A percentile compares a stretch with the other conserved stretches of the same genome.
These are phyloP conservation scores for Poecilia latipinna DNA, from an alignment of 2,113 vertebrate genomes.

Conservation along the genomic window DNA sequence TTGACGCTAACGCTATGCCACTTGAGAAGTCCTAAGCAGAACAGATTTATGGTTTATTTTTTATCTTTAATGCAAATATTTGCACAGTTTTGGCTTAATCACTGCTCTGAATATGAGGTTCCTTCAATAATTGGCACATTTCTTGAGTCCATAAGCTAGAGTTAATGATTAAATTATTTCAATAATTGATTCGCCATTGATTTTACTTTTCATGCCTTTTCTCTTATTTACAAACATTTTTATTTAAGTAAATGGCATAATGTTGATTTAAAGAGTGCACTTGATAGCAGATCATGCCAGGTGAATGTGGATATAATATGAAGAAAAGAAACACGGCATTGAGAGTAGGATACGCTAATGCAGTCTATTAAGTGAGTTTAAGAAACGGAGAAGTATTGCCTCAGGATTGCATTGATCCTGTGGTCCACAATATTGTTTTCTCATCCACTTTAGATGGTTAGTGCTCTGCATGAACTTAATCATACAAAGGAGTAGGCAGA, in stretches of 20 bases:
- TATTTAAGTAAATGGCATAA: not conserved
- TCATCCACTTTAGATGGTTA: not conserved
- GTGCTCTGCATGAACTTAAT: constrained; percentile 7
- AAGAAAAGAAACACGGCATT: not conserved
- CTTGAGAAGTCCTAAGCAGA: too few relatives aligned
- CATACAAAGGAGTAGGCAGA: not conserved
- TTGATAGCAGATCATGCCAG: not conserved
- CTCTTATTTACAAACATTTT: not conserved
- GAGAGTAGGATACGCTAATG: constrained; percentile 6
- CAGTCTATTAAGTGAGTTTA: constrained; percentile 2
- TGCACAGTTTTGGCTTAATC: too few relatives aligned
- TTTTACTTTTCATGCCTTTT: not conserved
- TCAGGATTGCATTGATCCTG: constrained; percentile 19
- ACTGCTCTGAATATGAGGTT: too few relatives aligned
- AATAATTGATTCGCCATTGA: too few relatives aligned
- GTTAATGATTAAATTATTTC: too few relatives aligned
- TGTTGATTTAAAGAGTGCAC: not conserved
- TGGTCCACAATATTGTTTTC: constrained; percentile 7
- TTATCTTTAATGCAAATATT: too few relatives aligned
- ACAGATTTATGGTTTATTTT: too few relatives aligned
- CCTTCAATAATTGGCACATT: too few relatives aligned
- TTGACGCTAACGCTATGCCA: too few relatives aligned
- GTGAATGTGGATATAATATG: not conserved
- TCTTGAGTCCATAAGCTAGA: too few relatives aligned
- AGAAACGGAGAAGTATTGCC: not conserved